These are phyloP conservation scores for Myrmophylax atrothorax DNA, from an alignment of 2,113 vertebrate genomes.

Conservation along the genomic window DNA sequence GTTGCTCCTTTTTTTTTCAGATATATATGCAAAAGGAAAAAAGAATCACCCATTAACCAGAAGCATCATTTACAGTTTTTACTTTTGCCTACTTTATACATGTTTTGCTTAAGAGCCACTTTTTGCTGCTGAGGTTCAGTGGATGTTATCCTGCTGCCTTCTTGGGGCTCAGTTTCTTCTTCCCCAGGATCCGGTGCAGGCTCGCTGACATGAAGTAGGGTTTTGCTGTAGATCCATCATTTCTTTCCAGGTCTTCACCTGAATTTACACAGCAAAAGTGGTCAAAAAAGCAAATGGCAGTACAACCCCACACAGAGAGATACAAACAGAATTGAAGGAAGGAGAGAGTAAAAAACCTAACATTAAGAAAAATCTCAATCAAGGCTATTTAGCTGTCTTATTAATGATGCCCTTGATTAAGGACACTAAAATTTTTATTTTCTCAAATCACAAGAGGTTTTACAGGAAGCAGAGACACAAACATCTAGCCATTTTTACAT, in stretches of 20 bases:
- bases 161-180: conserved; percentile 83
- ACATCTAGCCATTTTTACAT: background rate
- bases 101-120: conserved; percentile 40
- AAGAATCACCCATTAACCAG: conserved; percentile 61
- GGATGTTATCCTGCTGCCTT: conserved; percentile 73
- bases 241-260: conserved; percentile 98
- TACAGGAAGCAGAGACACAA: background rate
- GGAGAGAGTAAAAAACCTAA: conserved; percentile 53
- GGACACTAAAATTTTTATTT: background rate
- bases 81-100: conserved; percentile 63
- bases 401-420: background rate
- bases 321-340: background rate
- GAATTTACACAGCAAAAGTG: conserved; percentile 54
- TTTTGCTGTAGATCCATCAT: conserved; percentile 90
- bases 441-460: background rate
- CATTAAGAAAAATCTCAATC: background rate
- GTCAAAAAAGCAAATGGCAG: conserved; percentile 35
- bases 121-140: conserved; percentile 11
- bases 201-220: conserved; percentile 93
- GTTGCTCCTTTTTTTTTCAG: conserved; percentile 9
- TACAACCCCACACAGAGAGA: background rate
- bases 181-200: conserved; percentile 89
- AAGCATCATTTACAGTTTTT: conserved; percentile 65
- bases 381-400: background rate
- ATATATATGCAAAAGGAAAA: conserved; percentile 46